A percentile compares a stretch with the other conserved stretches of the same genome.
Conservation (phyloP, 2,113 vertebrate species). For the Seriola rivoliana region DNA sequence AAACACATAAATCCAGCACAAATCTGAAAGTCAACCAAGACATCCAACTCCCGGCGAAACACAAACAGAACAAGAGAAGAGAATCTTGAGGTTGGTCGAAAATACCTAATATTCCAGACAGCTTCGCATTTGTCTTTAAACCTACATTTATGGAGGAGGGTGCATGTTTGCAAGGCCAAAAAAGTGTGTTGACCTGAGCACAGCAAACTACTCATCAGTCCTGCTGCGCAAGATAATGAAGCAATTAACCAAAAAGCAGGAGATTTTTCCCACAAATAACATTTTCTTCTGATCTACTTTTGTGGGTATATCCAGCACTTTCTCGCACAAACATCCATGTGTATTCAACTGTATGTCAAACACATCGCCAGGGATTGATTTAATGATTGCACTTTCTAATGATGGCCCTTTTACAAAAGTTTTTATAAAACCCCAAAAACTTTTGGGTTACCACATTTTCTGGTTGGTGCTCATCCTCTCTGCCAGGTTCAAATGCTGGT, state of each 20-base stretch:
- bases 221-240: not conserved
- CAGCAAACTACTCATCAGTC: not conserved
- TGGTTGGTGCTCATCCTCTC: not conserved
- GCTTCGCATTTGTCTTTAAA: not conserved
- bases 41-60: not conserved
- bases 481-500: not conserved
- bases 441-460: too few relatives aligned
- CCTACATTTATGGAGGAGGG: not conserved
- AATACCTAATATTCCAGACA: not conserved
- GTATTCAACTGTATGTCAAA: not conserved
- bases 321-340: not conserved
- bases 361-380: too few relatives aligned
- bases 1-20: not conserved
- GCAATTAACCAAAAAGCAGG: not conserved
- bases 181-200: not conserved
- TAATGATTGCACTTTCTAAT: too few relatives aligned
- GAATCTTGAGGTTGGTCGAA: not conserved
- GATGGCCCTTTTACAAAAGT: too few relatives aligned
- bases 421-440: too few relatives aligned
- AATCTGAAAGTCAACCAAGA: not conserved
- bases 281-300: not conserved
- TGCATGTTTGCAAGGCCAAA: not conserved
- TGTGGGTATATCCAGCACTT: too few relatives aligned
- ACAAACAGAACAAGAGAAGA: not conserved
- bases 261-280: not conserved